Evolutionary conservation across 2,797 vertebrate species (phyloP).

Genomic region (Hydrocynus forskahlii): DNA sequence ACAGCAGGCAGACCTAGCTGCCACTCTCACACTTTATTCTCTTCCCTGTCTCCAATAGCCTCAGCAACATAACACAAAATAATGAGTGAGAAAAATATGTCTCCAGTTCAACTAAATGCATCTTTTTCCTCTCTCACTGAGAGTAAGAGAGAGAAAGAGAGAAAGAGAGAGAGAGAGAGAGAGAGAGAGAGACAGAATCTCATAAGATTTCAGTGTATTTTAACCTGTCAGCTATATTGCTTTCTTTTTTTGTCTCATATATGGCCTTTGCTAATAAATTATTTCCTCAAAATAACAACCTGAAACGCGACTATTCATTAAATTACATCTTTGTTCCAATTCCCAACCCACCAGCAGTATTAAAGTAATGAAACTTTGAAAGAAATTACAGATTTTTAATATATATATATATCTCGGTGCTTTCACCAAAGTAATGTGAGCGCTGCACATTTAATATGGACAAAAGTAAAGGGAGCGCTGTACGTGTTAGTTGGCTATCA

Average conservation of each 20-base stretch:
- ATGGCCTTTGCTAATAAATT: conserved; percentile 13
- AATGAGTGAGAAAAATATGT: conserved; percentile 50
- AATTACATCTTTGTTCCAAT: not conserved
- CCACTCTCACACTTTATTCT: not conserved
- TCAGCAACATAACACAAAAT: conserved; percentile 54
- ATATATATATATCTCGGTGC: too few relatives aligned
- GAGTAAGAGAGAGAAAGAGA: not conserved
- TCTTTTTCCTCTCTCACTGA: conserved; percentile 18
- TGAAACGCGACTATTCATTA: conserved; percentile 22
- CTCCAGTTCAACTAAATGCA: conserved; percentile 41
- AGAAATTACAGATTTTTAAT: too few relatives aligned
- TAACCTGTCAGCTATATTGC: not conserved
- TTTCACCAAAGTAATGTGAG: too few relatives aligned
- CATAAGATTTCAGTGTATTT: conserved; percentile 30
- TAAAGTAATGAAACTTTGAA: too few relatives aligned
- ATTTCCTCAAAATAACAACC: conserved; percentile 9
- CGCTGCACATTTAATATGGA: too few relatives aligned
- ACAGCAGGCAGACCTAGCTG: conserved; percentile 37
- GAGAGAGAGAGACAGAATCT: conserved; percentile 4
- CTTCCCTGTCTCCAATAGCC: conserved; percentile 44
- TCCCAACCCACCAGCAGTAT: too few relatives aligned
- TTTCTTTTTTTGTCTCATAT: conserved; percentile 28
- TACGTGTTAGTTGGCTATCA: too few relatives aligned
- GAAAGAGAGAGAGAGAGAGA: not conserved
- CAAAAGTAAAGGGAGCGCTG: too few relatives aligned